phyloP scores from a whole-genome alignment of 1,140 invertebrate species.

The Hestina assimilis region DNA sequence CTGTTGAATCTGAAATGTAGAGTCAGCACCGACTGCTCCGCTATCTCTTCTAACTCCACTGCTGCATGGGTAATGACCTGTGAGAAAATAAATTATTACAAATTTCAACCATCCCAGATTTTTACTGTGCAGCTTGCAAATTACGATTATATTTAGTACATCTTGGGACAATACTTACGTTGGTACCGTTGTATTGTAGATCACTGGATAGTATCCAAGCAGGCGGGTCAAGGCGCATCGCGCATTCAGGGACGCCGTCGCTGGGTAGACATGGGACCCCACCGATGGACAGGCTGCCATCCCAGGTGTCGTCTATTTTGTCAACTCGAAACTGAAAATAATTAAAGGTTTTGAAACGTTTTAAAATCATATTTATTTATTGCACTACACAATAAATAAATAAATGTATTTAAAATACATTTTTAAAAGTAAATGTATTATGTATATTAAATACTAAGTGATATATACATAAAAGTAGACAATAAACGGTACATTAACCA shows the following conservation, averaged over 20 bases:
- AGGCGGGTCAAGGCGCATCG: conserved; percentile 41
- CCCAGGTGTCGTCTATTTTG: conserved; percentile 46
- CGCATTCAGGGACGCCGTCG: conserved; percentile 39
- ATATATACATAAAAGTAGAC: too few species aligned
- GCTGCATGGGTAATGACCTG: conserved; percentile 38
- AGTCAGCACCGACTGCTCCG: conserved; percentile 53
- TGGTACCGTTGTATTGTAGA: conserved; percentile 40
- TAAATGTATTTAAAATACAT: too few species aligned
- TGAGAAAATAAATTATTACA: neutral
- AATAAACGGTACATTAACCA: too few species aligned
- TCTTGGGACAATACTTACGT: too few species aligned
- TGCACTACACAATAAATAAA: too few species aligned
- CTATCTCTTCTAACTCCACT: conserved; percentile 36
- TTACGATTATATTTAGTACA: neutral
- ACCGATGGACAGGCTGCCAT: conserved; percentile 50
- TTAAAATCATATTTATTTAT: neutral
- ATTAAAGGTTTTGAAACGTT: neutral
- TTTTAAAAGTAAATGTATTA: too few species aligned
- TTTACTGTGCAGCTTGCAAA: too few species aligned
- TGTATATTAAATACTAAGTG: too few species aligned
- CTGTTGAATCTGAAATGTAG: conserved; percentile 55
- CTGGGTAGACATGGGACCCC: conserved; percentile 42
- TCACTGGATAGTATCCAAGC: conserved; percentile 49
- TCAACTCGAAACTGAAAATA: conserved; percentile 61
- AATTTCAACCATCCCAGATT: neutral